phyloP scores from a whole-genome alignment of 1,140 invertebrate genomes.

The Callitettix versicolor region DNA sequence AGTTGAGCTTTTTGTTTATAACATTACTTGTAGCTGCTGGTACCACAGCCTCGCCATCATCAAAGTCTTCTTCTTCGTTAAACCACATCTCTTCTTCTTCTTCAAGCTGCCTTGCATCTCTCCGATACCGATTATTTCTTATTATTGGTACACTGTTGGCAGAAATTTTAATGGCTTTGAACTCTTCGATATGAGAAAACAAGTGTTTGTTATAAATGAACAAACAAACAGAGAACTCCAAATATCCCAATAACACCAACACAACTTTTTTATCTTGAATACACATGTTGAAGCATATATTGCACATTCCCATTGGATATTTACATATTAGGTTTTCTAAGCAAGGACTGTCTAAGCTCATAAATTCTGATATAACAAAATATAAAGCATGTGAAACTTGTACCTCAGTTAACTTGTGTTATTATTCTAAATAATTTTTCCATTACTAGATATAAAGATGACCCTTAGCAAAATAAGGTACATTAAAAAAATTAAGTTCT shows the following conservation, averaged over 20 bases:
- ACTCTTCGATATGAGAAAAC: too few relatives aligned
- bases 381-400: too few relatives aligned
- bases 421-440: too few relatives aligned
- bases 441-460: too few relatives aligned
- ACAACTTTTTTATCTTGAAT: background rate
- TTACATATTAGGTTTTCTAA: background rate
- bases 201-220: too few relatives aligned
- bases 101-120: slow-evolving; percentile 85
- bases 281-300: background rate
- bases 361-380: too few relatives aligned
- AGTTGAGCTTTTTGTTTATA: slow-evolving; percentile 40
- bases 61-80: slow-evolving; percentile 90
- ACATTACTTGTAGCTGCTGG: slow-evolving; percentile 34
- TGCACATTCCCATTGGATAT: background rate
- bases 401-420: too few relatives aligned
- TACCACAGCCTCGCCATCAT: slow-evolving; percentile 63
- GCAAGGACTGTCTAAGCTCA: too few relatives aligned
- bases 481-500: too few relatives aligned
- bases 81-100: slow-evolving; percentile 99
- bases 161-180: too few relatives aligned
- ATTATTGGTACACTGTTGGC: slow-evolving; percentile 54
- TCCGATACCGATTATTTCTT: slow-evolving; percentile 67
- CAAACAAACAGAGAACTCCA: too few relatives aligned
- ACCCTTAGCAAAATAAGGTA: too few relatives aligned
- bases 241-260: background rate